Evolutionary conservation across 2,797 vertebrate species (phyloP).

Genomic region (Pristis pectinata): DNA sequence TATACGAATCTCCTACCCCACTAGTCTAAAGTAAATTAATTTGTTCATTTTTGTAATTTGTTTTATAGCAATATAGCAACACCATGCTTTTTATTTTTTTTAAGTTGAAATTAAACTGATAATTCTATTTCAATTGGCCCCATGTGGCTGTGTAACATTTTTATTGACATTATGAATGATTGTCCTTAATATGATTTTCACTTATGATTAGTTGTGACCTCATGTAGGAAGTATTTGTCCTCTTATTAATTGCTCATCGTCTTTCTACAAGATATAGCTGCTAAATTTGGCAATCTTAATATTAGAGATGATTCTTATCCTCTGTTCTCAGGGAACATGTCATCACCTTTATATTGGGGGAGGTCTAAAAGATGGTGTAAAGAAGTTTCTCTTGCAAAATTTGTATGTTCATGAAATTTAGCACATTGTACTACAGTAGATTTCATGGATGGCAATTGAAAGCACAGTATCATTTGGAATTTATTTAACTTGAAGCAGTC

Average conservation of each 20-base stretch:
- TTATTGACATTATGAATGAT: background rate
- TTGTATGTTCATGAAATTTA: background rate
- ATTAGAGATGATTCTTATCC: background rate
- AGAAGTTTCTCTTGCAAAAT: background rate
- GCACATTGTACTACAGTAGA: background rate
- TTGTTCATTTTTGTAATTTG: background rate
- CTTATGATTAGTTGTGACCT: background rate
- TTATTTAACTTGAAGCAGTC: background rate
- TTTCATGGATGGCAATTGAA: no score
- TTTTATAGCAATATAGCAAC: background rate
- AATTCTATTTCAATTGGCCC: background rate
- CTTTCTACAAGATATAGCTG: background rate
- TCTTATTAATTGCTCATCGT: background rate
- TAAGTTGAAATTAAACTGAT: background rate
- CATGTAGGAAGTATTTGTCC: background rate
- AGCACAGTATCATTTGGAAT: background rate
- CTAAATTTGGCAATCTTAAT: background rate
- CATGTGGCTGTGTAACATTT: background rate
- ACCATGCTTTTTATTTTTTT: background rate
- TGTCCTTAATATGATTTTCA: background rate
- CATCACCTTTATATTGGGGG: background rate
- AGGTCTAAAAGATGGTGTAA: background rate
- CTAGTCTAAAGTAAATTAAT: background rate
- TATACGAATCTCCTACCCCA: background rate
- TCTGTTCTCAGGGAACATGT: background rate